Conservation (phyloP, 2,888 invertebrate genomes). For the Pyralis farinalis region DNA sequence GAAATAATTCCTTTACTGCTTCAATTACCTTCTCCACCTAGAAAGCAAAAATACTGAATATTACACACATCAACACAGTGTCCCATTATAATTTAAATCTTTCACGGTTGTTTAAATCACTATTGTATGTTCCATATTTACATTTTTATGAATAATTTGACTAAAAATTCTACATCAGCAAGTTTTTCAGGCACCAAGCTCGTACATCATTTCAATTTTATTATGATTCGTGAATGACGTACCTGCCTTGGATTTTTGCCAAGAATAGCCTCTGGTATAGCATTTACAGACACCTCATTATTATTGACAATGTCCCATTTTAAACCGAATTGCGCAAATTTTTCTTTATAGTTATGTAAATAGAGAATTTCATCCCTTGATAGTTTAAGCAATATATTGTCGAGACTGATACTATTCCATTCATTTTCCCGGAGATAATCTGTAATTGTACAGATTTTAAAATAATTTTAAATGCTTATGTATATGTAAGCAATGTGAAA, state of each 20-base stretch:
- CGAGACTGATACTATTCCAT: conserved; percentile 51
- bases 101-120: too few relatives aligned
- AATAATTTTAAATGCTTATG: too few relatives aligned
- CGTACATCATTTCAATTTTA: too few relatives aligned
- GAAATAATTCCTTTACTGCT: conserved; percentile 74
- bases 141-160: too few relatives aligned
- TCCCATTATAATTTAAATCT: too few relatives aligned
- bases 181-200: too few relatives aligned
- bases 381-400: conserved; percentile 45
- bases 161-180: too few relatives aligned
- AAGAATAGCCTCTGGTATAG: conserved; percentile 83
- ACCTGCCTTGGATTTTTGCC: conserved; percentile 79
- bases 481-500: too few relatives aligned
- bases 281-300: conserved; percentile 61
- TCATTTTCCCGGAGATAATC: conserved; percentile 64
- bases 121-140: too few relatives aligned
- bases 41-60: conserved; percentile 21
- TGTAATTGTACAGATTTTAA: conserved; percentile 31
- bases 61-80: too few relatives aligned
- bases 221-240: too few relatives aligned
- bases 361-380: conserved; percentile 72
- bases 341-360: conserved; percentile 72
- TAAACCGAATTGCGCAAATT: conserved; percentile 82
- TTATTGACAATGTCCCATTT: conserved; percentile 60
- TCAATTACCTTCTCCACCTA: conserved; percentile 59